Evolutionary conservation across 1,140 invertebrate species (phyloP), one percentile per base, ranked within the genome.

Genomic region (Chrysomallon squamiferum): DNA sequence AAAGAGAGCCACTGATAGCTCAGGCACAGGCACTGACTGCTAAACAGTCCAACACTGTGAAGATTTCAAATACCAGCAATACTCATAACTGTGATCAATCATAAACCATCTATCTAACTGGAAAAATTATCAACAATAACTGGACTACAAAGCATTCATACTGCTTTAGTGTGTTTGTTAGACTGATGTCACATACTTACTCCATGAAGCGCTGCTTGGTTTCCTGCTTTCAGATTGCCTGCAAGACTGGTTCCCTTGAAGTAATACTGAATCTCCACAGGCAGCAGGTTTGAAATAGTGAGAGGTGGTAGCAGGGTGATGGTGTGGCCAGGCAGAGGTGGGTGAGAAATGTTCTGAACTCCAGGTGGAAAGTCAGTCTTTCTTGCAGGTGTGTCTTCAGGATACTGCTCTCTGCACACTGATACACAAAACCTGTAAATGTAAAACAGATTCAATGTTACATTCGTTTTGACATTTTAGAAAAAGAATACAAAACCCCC

Each of bases 281-380:
- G 90, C 27, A 90, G 81, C 5, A 90, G 84, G 80, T 90, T 90
- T n/a, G 85, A 76, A 6, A 98, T 76, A 20, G 91, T 91, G 0
- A 98, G 86, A 1, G 93, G 93, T 30, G 95, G 92, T 63, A 94
- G 82, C 27, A 99, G 84, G 6, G 89, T 91, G 59, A 98, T 91
- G 7, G 90, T 90, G 83, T 98, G 96, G 0, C 92, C 95, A 25
- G 95, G 93, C 59, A 93, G 88, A 35, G 13, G 30, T 22, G 20
- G 20, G 45, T 35, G 57, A 43, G 57, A 30, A 29, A 13, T 62
- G 45, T 25, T 56, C 54, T 43, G 41, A 20, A 64, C 20, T 30
- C 62, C 62, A 61, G 57, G 25, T 32, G 54, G 27, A 30, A 38
- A 15, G 35, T 38, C 35, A 56, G 47, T 49, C 9, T 32, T 50